Evolutionary conservation across 2,797 vertebrate species (phyloP).

Genomic region (Fratercula arctica): DNA sequence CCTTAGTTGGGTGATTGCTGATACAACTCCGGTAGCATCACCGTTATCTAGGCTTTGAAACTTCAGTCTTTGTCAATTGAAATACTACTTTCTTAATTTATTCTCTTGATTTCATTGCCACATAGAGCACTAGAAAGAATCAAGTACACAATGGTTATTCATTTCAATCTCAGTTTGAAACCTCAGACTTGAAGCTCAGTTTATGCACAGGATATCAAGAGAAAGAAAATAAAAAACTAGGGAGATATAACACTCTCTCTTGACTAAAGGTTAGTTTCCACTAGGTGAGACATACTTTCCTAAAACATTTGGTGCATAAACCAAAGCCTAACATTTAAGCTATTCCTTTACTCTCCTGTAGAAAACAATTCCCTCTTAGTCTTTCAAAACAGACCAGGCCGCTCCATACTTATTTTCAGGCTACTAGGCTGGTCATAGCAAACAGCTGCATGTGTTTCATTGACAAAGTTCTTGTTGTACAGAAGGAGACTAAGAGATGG

Average conservation of each 20-base stretch:
- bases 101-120: neutral
- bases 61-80: neutral
- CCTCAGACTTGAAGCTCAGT: neutral
- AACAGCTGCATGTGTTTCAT: neutral
- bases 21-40: neutral
- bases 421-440: neutral
- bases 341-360: neutral
- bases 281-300: neutral
- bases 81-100: neutral
- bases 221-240: neutral
- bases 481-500: neutral
- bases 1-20: neutral
- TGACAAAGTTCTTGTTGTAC: neutral
- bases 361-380: neutral
- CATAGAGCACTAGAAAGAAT: neutral
- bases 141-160: neutral
- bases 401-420: neutral
- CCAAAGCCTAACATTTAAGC: neutral
- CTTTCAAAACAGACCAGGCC: neutral
- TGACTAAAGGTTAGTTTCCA: neutral
- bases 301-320: neutral
- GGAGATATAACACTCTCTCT: neutral
- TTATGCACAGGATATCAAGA: neutral
- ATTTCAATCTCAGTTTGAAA: neutral
- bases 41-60: neutral